Evolutionary conservation across 2,888 invertebrate species (phyloP).

Genomic region (Holacanthella duospinosa): DNA sequence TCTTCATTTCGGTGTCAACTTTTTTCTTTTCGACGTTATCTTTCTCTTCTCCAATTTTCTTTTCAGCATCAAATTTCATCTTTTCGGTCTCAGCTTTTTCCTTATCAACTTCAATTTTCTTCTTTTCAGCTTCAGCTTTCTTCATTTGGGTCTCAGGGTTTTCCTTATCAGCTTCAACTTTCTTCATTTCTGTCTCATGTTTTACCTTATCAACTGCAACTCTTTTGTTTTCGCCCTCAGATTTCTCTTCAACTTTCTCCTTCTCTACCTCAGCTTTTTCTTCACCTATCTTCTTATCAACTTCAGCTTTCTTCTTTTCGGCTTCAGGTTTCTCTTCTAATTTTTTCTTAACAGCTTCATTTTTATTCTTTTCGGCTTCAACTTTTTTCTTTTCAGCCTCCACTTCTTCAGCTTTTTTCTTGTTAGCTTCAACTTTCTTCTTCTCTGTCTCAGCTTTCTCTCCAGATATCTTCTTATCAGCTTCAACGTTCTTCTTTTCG

Average conservation of each 20-base stretch:
- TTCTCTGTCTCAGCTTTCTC: too few relatives aligned
- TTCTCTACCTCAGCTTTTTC: not conserved
- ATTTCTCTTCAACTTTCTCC: not conserved
- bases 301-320: not conserved
- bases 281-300: not conserved
- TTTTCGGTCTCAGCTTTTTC: not conserved
- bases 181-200: not conserved
- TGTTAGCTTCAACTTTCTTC: too few relatives aligned
- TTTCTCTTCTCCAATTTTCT: not conserved
- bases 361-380: constrained; percentile 1
- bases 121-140: not conserved
- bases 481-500: too few relatives aligned
- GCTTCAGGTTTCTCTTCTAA: constrained; percentile 2
- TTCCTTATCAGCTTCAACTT: not conserved
- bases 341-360: constrained; percentile 1
- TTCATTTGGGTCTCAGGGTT: not conserved
- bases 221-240: not conserved
- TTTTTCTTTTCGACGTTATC: too few relatives aligned
- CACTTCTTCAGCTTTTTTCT: too few relatives aligned
- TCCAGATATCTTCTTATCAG: too few relatives aligned
- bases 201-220: not conserved
- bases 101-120: not conserved
- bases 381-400: too few relatives aligned
- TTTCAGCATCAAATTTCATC: not conserved
- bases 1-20: too few relatives aligned